phyloP scores from a whole-genome alignment of 2,797 vertebrate species.

The Microctenopoma lineatum region DNA sequence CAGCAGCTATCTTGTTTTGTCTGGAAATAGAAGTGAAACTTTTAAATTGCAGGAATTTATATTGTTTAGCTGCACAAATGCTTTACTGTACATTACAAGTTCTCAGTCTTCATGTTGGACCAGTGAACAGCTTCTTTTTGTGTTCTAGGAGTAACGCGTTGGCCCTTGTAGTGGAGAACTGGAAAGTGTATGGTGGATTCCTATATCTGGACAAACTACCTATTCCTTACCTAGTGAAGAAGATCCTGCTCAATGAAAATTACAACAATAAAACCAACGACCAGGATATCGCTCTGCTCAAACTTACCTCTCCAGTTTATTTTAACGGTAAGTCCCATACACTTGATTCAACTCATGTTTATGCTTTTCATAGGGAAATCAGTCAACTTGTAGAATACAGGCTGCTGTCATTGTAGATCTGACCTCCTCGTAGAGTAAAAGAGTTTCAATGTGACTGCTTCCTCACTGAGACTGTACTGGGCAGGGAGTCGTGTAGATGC shows the following conservation, averaged over 20 bases:
- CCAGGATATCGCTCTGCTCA: slow-evolving; percentile 88
- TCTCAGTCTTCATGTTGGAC: not conserved
- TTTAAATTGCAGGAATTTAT: not conserved
- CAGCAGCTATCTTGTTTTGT: not conserved
- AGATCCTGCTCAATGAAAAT: slow-evolving; percentile 86
- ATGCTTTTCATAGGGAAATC: not conserved
- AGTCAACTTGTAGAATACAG: not conserved
- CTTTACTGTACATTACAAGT: not conserved
- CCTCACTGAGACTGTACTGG: not conserved
- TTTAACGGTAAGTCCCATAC: slow-evolving; percentile 72
- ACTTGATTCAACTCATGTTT: not conserved
- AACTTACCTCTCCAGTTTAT: slow-evolving; percentile 73
- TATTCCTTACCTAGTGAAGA: slow-evolving; percentile 74
- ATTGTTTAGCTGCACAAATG: not conserved
- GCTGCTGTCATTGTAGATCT: not conserved
- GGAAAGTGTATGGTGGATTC: slow-evolving; percentile 86
- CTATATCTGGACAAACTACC: slow-evolving; percentile 75
- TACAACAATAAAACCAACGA: slow-evolving; percentile 83
- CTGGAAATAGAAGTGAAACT: not conserved
- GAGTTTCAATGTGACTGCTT: not conserved
- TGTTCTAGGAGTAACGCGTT: slow-evolving; percentile 24
- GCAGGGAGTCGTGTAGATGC: not conserved
- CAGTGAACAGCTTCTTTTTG: not conserved
- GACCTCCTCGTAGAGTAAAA: not conserved
- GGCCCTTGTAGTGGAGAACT: slow-evolving; percentile 63